A percentile compares a stretch with the other conserved stretches of the same genome.
Conservation (phyloP, 2,888 invertebrate genomes). For the Myopa tessellatipennis region DNA sequence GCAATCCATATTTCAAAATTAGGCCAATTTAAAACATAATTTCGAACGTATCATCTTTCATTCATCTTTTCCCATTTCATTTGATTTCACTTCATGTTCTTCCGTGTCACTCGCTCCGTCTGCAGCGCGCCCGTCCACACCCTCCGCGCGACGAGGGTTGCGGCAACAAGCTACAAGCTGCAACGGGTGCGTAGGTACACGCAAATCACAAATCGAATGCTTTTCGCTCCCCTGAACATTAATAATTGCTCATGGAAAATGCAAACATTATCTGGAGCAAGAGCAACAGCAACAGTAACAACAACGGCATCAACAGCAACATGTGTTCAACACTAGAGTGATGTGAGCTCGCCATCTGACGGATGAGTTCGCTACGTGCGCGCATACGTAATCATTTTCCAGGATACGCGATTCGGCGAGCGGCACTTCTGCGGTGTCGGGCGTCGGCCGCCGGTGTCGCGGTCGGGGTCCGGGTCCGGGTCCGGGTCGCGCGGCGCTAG, state of each 20-base stretch:
- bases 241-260: constrained; percentile 37
- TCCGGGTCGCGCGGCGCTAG: not conserved
- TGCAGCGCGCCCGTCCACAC: not conserved
- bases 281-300: no score
- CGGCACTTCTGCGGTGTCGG: not conserved
- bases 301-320: constrained; percentile 4
- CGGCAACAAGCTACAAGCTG: not conserved
- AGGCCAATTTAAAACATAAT: constrained; percentile 42
- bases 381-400: constrained; percentile 43
- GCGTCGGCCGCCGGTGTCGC: not conserved
- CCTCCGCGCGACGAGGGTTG: constrained; percentile 13
- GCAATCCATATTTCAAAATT: constrained; percentile 43
- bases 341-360: constrained; percentile 35
- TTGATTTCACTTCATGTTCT: not conserved
- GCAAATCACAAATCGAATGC: constrained; percentile 31
- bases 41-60: constrained; percentile 22
- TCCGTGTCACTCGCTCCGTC: not conserved
- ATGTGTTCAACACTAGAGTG: constrained; percentile 19
- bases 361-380: constrained; percentile 43
- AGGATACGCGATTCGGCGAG: constrained; percentile 31
- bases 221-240: constrained; percentile 18
- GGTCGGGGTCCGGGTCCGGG: not conserved
- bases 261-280: constrained; percentile 29
- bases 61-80: constrained; percentile 16
- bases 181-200: not conserved